These are phyloP conservation scores for Linepithema humile DNA, from an alignment of 1,140 invertebrate species.

Conservation along the genomic window DNA sequence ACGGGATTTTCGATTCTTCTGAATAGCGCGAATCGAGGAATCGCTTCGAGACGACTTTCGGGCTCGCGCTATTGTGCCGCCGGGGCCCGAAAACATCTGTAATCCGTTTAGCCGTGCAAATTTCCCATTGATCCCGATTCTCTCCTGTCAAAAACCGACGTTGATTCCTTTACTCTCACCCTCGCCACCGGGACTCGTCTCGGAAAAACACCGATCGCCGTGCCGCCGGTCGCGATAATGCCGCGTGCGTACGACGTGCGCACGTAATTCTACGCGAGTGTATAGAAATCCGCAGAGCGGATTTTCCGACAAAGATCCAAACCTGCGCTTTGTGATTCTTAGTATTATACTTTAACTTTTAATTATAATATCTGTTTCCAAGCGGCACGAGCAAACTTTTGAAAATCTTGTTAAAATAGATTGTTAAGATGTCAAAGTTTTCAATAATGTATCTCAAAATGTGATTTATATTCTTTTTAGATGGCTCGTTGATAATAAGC, in stretches of 20 bases:
- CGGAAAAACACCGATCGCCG: conserved; percentile 43
- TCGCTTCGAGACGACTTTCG: conserved; percentile 71
- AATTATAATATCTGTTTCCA: neutral
- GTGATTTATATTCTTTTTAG: neutral
- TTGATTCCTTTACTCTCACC: conserved; percentile 28
- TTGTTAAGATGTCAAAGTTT: neutral
- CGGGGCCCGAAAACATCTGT: conserved; percentile 81
- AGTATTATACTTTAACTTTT: neutral
- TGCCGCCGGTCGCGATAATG: conserved; percentile 55
- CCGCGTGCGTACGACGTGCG: conserved; percentile 41
- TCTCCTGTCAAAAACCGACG: conserved; percentile 66
- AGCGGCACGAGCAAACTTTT: neutral
- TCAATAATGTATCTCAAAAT: neutral
- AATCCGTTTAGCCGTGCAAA: conserved; percentile 84
- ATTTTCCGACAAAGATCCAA: neutral
- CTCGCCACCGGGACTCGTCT: conserved; percentile 7
- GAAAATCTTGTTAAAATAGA: neutral
- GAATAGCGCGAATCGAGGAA: conserved; percentile 65
- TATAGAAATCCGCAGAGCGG: conserved; percentile 56
- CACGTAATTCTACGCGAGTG: conserved; percentile 49
- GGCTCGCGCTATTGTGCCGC: conserved; percentile 61
- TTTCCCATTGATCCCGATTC: conserved; percentile 77
- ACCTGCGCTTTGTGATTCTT: neutral
- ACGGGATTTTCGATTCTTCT: conserved; percentile 55
- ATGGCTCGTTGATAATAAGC: neutral